Evolutionary conservation across 2,888 invertebrate species (phyloP).

Genomic region (Aspidapion aeneum): DNA sequence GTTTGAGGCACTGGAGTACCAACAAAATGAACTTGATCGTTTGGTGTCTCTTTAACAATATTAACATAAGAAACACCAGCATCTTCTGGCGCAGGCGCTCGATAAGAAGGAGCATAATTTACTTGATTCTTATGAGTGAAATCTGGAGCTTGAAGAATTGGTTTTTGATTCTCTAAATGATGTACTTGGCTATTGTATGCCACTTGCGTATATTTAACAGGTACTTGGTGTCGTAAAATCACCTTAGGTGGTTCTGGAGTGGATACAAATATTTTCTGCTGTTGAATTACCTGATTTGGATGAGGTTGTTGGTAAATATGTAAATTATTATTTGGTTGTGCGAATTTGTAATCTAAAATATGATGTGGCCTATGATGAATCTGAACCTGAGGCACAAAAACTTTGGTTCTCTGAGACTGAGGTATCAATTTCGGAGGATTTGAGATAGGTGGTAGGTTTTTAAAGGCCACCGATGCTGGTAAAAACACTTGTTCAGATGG

Average conservation of each 20-base stretch:
- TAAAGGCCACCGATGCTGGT: not conserved
- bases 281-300: not conserved
- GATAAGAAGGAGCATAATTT: not conserved
- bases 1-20: not conserved
- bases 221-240: no score
- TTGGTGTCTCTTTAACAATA: not conserved
- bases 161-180: not conserved
- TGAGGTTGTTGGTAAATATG: not conserved
- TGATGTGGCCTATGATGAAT: not conserved
- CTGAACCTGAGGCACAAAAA: not conserved
- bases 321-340: not conserved
- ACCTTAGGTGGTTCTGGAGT: not conserved
- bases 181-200: not conserved
- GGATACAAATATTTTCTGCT: not conserved
- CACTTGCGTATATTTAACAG: no score
- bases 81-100: not conserved
- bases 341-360: not conserved
- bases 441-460: not conserved
- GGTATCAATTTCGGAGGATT: not conserved
- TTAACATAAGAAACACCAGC: not conserved
- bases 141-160: not conserved
- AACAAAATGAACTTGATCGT: not conserved
- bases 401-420: not conserved
- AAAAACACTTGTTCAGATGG: not conserved
- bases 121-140: not conserved